Conservation (phyloP, 2,113 vertebrate genomes). For the Alces alces region DNA sequence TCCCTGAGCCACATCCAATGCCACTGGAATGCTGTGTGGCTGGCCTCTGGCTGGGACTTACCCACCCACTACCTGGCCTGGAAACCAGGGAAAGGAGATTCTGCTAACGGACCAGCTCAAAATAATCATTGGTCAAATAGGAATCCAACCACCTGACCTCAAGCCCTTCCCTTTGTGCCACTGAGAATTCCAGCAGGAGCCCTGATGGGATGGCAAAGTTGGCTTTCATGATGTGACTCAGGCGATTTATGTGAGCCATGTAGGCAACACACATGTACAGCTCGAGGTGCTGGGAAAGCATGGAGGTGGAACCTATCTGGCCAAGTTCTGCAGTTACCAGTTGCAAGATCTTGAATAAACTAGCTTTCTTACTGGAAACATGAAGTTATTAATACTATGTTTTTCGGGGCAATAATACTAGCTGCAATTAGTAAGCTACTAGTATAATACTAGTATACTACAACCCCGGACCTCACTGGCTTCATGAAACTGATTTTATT, state of each 20-base stretch:
- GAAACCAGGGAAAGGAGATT: background rate
- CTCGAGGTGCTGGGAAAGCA: rapidly evolving
- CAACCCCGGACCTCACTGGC: background rate
- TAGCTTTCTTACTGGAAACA: background rate
- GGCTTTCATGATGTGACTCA: rapidly evolving
- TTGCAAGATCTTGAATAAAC: background rate
- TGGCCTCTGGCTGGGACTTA: background rate
- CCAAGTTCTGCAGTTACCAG: background rate
- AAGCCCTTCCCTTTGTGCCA: background rate
- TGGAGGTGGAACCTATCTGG: rapidly evolving
- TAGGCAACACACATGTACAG: rapidly evolving
- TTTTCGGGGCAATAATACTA: background rate
- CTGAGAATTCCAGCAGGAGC: background rate
- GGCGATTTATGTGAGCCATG: rapidly evolving
- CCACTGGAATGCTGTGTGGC: constrained; percentile 33
- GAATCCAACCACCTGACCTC: background rate
- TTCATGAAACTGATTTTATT: background rate
- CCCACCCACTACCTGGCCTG: background rate
- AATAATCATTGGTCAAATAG: background rate
- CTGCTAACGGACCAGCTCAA: background rate
- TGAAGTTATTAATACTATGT: rapidly evolving
- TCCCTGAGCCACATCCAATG: constrained; percentile 16
- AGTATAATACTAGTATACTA: background rate
- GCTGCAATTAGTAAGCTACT: too few relatives aligned
- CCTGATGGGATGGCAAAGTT: background rate